phyloP scores from a whole-genome alignment of 2,113 vertebrate genomes.

The Phaethon lepturus region DNA sequence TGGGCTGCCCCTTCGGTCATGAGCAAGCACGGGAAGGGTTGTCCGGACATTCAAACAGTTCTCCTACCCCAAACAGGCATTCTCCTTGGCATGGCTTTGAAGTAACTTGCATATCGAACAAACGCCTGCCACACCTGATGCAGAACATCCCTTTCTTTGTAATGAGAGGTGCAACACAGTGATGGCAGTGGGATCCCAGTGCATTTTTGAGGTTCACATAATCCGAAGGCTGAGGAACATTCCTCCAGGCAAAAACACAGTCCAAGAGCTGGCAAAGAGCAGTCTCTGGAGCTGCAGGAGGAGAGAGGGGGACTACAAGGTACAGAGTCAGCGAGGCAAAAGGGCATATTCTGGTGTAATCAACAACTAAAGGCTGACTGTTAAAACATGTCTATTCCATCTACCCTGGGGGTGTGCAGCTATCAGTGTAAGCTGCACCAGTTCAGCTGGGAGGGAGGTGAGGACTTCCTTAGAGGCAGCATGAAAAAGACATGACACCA shows the following conservation, averaged over 20 bases:
- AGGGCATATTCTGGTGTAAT: neutral
- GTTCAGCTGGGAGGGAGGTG: neutral
- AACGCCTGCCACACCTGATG: fast-evolving
- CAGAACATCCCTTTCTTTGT: neutral
- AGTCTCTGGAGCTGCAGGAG: neutral
- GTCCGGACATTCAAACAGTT: neutral
- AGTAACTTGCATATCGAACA: neutral
- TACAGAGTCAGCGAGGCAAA: neutral
- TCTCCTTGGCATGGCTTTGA: neutral
- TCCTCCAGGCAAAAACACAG: neutral
- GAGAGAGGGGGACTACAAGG: neutral
- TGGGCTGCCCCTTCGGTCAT: neutral
- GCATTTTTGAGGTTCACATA: neutral
- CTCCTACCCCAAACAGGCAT: neutral
- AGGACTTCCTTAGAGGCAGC: neutral
- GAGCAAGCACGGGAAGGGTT: neutral
- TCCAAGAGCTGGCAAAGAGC: neutral
- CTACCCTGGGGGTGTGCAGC: neutral
- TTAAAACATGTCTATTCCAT: neutral
- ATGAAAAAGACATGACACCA: neutral
- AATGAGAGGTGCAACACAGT: neutral
- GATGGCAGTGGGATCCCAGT: neutral
- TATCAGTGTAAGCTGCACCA: neutral
- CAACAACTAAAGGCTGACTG: neutral
- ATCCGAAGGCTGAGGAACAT: neutral